These are phyloP conservation scores for Calvadosia cruxmelitensis DNA, from an alignment of 30 jellyfish, hydroid and myxozoan genomes.

Conservation along the genomic window DNA sequence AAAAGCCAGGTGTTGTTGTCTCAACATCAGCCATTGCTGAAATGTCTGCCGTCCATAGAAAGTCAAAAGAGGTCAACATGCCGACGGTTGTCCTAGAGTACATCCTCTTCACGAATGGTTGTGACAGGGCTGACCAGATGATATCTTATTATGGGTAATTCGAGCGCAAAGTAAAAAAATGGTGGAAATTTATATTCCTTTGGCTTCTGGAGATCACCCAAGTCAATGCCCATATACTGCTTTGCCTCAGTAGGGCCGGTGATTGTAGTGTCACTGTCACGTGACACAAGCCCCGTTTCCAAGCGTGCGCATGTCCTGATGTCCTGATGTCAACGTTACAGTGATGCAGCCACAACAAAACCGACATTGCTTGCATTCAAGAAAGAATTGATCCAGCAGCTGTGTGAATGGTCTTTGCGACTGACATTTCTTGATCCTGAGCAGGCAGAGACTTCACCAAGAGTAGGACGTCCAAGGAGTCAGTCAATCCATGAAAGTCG, in stretches of 20 bases:
- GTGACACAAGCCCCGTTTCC: too few species aligned
- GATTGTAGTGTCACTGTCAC: too few species aligned
- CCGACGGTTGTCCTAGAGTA: background rate
- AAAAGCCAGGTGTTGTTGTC: conserved; percentile 10
- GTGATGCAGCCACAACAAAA: background rate
- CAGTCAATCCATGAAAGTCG: background rate
- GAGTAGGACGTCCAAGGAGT: background rate
- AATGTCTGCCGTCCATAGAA: background rate
- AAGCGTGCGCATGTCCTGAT: too few species aligned
- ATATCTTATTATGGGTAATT: conserved; percentile 8
- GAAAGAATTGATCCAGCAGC: background rate
- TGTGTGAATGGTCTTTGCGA: background rate
- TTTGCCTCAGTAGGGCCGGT: background rate
- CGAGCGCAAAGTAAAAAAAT: background rate
- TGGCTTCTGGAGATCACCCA: background rate
- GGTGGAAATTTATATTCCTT: conserved; percentile 4
- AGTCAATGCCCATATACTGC: conserved; percentile 1
- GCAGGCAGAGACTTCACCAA: background rate
- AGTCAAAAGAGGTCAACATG: background rate
- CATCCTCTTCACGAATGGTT: background rate
- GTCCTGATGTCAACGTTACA: too few species aligned
- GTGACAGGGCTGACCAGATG: conserved; percentile 25
- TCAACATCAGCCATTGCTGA: background rate
- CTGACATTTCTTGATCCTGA: background rate
- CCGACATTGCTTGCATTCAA: background rate